Percentiles rank a stretch among this genome's conserved stretches.
Evolutionary conservation across 2,797 vertebrate species (phyloP).

Genomic region (Chiloscyllium punctatum): DNA sequence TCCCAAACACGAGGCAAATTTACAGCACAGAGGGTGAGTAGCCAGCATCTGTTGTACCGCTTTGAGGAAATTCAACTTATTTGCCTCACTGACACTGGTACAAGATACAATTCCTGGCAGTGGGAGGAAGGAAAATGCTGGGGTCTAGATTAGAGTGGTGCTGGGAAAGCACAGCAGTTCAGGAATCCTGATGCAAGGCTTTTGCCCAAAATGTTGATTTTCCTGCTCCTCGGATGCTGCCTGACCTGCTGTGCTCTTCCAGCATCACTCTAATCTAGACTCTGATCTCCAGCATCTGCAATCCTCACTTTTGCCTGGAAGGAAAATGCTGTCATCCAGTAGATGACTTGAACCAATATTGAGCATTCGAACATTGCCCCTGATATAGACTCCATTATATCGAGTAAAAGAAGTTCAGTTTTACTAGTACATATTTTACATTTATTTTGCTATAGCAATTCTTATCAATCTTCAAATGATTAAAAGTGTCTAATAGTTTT

Average conservation of each 20-base stretch:
- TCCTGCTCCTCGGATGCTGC: no score
- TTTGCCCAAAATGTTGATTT: no score
- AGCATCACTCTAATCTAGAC: no score
- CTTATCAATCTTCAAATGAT: neutral
- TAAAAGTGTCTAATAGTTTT: neutral
- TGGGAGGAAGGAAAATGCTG: neutral
- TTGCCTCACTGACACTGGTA: neutral
- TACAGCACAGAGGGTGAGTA: neutral
- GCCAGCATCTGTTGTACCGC: neutral
- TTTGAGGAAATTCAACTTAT: neutral
- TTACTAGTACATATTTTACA: neutral
- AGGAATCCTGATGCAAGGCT: no score
- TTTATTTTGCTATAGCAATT: neutral
- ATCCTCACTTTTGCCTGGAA: no score
- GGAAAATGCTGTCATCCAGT: neutral
- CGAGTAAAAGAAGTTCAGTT: neutral
- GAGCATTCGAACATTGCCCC: neutral
- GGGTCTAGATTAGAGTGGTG: no score
- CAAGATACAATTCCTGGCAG: neutral
- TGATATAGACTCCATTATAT: neutral
- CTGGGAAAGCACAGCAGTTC: no score
- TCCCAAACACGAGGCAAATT: neutral
- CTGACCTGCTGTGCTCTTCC: no score
- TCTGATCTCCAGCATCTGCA: no score
- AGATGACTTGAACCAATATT: neutral